These are phyloP conservation scores for Omphaloscelis lunosa DNA, from an alignment of 2,888 invertebrate species.

Conservation along the genomic window DNA sequence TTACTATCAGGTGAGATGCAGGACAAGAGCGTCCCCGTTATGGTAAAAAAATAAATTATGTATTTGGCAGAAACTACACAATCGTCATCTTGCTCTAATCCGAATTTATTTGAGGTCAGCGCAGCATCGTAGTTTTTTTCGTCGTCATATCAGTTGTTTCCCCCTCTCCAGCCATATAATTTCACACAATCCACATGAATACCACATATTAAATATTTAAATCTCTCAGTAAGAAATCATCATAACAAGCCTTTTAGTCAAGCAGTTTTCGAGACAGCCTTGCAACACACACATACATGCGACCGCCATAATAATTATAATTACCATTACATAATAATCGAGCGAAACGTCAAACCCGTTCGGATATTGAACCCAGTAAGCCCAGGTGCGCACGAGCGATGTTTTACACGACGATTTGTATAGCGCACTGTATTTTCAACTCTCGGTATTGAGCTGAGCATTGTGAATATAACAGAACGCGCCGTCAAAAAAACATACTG, in stretches of 20 bases:
- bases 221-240: neutral
- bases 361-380: slow-evolving; percentile 50
- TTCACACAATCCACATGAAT: too few relatives aligned
- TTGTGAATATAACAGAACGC: neutral
- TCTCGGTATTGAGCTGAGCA: too few relatives aligned
- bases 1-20: too few relatives aligned
- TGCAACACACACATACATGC: slow-evolving; percentile 34
- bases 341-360: slow-evolving; percentile 10
- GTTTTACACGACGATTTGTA: neutral
- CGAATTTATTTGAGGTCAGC: too few relatives aligned
- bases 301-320: slow-evolving; percentile 9
- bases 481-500: neutral
- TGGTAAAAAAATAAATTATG: too few relatives aligned
- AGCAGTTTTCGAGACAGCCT: slow-evolving; percentile 33
- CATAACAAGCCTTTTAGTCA: neutral
- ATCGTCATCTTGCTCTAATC: too few relatives aligned
- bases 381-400: neutral
- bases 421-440: neutral
- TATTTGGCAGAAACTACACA: neutral
- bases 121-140: too few relatives aligned
- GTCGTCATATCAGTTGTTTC: too few relatives aligned
- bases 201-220: too few relatives aligned
- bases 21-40: too few relatives aligned
- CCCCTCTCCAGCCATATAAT: too few relatives aligned
- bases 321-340: slow-evolving; percentile 45